These are phyloP conservation scores for Epirrhoe tristata DNA, from an alignment of 2,888 invertebrate genomes.

Conservation along the genomic window DNA sequence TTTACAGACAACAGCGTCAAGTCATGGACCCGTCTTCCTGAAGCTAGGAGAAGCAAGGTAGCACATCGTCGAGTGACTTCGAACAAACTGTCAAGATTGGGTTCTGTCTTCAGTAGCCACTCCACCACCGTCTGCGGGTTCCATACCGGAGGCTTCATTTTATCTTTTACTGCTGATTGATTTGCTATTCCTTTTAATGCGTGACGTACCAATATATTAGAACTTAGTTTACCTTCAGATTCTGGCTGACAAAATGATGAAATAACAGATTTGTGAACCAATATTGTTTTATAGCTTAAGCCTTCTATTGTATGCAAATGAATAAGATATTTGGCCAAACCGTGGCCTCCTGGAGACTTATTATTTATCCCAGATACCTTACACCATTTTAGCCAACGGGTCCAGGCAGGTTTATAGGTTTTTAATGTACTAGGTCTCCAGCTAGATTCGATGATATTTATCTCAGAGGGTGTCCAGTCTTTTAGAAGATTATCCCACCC, in stretches of 20 bases:
- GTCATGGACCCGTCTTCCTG: constrained; percentile 31
- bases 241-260: constrained; percentile 7
- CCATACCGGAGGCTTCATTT: constrained; percentile 6
- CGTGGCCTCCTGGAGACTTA: constrained; percentile 2
- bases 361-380: constrained; percentile 1
- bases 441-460: constrained; percentile 4
- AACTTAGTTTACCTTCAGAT: constrained; percentile 1
- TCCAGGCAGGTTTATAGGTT: constrained; percentile 3
- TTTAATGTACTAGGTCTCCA: constrained; percentile 4
- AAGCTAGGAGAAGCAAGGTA: constrained; percentile 22
- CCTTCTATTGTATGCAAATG: constrained; percentile 6
- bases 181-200: constrained; percentile 9
- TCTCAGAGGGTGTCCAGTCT: neutral
- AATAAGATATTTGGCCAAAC: constrained; percentile 1
- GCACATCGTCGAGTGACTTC: constrained; percentile 23
- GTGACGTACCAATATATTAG: constrained; percentile 4
- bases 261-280: constrained; percentile 12
- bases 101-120: neutral
- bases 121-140: constrained; percentile 2
- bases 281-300: constrained; percentile 9
- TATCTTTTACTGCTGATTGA: neutral
- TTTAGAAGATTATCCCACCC: constrained; percentile 7
- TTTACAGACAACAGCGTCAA: constrained; percentile 23
- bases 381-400: constrained; percentile 4
- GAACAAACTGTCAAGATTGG: constrained; percentile 16